Conservation (phyloP, 30 jellyfish, hydroid and myxozoan genomes). For the Pelagia noctiluca region DNA sequence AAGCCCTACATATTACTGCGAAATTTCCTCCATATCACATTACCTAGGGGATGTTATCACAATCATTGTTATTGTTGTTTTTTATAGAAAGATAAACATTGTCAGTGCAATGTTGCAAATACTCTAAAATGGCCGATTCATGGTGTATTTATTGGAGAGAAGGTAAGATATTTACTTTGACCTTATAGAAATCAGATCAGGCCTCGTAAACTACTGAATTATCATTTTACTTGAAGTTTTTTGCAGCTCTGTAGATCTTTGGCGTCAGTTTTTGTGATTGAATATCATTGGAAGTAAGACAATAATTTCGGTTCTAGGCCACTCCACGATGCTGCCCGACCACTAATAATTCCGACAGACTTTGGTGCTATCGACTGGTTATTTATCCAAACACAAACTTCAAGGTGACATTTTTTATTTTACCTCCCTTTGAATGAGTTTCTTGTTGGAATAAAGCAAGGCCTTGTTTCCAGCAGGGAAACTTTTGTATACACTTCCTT, state of each 20-base stretch:
- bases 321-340: not conserved
- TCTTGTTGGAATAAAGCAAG: no score
- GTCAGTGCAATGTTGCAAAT: not conserved
- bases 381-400: constrained; percentile 1
- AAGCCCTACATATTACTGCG: no score
- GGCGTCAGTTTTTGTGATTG: no score
- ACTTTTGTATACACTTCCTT: not conserved
- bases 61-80: no score
- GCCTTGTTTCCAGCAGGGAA: not conserved
- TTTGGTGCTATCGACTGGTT: not conserved
- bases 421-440: not conserved
- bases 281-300: no score
- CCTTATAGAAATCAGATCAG: not conserved
- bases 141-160: not conserved
- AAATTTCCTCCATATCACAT: no score
- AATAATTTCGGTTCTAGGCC: not conserved
- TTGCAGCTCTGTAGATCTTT: not conserved
- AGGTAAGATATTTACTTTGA: not conserved
- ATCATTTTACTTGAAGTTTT: not conserved
- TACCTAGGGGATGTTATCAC: no score
- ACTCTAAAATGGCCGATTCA: not conserved
- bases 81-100: not conserved
- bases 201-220: not conserved
- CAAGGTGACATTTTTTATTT: not conserved
- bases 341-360: not conserved